These are phyloP conservation scores for Apotomis turbidana DNA, from an alignment of 2,888 invertebrate species.

Conservation along the genomic window DNA sequence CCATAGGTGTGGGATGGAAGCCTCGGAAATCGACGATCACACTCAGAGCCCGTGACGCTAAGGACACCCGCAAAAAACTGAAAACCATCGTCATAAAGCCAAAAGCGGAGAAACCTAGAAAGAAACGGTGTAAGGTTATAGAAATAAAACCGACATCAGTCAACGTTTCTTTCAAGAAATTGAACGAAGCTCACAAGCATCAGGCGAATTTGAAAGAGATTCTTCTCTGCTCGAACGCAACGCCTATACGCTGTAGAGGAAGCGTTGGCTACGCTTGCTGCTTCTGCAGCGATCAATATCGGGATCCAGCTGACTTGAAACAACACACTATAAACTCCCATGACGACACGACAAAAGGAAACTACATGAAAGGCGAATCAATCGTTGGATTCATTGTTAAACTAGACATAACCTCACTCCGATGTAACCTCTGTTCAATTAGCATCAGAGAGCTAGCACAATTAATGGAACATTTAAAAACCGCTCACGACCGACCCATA, in stretches of 20 bases:
- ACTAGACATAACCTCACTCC: constrained; percentile 60
- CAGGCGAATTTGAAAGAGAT: constrained; percentile 62
- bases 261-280: constrained; percentile 65
- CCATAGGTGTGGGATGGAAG: constrained; percentile 40
- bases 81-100: constrained; percentile 35
- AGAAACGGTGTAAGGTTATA: constrained; percentile 33
- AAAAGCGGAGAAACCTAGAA: constrained; percentile 29
- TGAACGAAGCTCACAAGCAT: constrained; percentile 53
- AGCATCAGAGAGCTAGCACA: constrained; percentile 48
- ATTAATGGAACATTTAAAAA: constrained; percentile 53
- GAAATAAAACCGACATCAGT: constrained; percentile 26
- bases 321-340: constrained; percentile 59
- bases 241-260: constrained; percentile 63
- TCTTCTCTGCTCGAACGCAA: constrained; percentile 65
- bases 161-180: constrained; percentile 33
- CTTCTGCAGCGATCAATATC: constrained; percentile 61
- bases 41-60: constrained; percentile 1
- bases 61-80: constrained; percentile 29
- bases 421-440: constrained; percentile 55
- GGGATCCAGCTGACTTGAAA: constrained; percentile 60
- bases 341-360: constrained; percentile 51
- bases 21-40: constrained; percentile 12
- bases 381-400: constrained; percentile 55
- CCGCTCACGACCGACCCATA: constrained; percentile 50
- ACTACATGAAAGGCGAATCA: constrained; percentile 57